phyloP scores from a whole-genome alignment of 1,140 invertebrate species.

The Lysiphlebus fabarum region DNA sequence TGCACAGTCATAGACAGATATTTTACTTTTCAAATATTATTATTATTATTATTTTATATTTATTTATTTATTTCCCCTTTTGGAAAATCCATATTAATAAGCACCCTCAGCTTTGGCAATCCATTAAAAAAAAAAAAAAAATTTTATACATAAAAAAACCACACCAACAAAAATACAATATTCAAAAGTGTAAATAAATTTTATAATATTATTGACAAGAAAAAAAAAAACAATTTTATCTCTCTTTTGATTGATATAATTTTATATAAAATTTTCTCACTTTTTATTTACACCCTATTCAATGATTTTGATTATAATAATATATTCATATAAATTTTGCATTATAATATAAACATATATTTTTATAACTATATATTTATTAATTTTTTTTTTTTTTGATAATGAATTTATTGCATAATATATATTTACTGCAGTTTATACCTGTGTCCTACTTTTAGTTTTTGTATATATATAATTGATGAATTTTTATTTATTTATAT shows the following conservation, averaged over 20 bases:
- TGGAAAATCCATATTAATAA: slow-evolving; percentile 15
- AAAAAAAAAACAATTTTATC: not conserved
- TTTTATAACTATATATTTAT: too few species aligned
- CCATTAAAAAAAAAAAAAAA: slow-evolving; percentile 18
- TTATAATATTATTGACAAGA: slow-evolving; percentile 14
- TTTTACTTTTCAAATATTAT: not conserved
- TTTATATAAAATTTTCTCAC: not conserved
- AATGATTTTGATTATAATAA: too few species aligned
- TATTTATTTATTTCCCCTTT: not conserved
- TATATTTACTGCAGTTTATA: too few species aligned
- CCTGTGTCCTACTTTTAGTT: too few species aligned
- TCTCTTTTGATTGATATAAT: not conserved
- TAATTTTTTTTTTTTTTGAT: too few species aligned
- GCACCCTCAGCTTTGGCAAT: slow-evolving; percentile 8
- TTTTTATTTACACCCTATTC: not conserved
- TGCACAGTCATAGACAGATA: not conserved
- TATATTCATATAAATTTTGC: too few species aligned
- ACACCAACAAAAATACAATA: slow-evolving; percentile 7
- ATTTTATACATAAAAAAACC: not conserved
- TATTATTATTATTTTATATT: not conserved
- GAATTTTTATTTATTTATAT: too few species aligned
- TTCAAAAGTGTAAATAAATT: slow-evolving; percentile 20
- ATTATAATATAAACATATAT: too few species aligned
- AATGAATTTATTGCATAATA: too few species aligned
- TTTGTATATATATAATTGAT: too few species aligned